Evolutionary conservation across 2,113 vertebrate species (phyloP).

Genomic region (Sciurus niger): DNA sequence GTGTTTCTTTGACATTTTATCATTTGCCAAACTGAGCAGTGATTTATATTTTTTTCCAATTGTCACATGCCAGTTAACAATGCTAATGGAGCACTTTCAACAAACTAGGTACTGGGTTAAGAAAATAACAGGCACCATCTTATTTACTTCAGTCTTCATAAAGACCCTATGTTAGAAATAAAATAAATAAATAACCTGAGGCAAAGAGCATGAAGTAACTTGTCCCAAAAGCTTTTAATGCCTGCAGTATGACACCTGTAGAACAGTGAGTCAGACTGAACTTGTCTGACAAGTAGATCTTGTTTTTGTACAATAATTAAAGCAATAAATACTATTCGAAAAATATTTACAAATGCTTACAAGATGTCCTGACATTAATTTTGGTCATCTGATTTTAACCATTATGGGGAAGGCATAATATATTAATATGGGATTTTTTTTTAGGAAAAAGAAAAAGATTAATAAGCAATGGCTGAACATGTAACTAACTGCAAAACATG

Average conservation of each 20-base stretch:
- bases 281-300: not conserved
- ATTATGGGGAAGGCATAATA: not conserved
- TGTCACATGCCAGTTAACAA: not conserved
- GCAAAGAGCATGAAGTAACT: not conserved
- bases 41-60: not conserved
- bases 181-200: not conserved
- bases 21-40: conserved; percentile 38
- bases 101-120: not conserved
- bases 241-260: not conserved
- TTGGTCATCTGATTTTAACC: not conserved
- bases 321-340: not conserved
- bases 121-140: not conserved
- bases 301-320: not conserved
- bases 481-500: not conserved
- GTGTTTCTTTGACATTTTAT: not conserved
- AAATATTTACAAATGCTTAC: not conserved
- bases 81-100: not conserved
- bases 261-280: not conserved
- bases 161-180: not conserved
- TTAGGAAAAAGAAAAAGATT: not conserved
- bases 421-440: not conserved
- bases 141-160: conserved; percentile 43
- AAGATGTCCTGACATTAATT: not conserved
- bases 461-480: not conserved
- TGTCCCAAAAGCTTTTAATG: not conserved